phyloP scores from a whole-genome alignment of 2,888 invertebrate species.

The Pollenia angustigena region DNA sequence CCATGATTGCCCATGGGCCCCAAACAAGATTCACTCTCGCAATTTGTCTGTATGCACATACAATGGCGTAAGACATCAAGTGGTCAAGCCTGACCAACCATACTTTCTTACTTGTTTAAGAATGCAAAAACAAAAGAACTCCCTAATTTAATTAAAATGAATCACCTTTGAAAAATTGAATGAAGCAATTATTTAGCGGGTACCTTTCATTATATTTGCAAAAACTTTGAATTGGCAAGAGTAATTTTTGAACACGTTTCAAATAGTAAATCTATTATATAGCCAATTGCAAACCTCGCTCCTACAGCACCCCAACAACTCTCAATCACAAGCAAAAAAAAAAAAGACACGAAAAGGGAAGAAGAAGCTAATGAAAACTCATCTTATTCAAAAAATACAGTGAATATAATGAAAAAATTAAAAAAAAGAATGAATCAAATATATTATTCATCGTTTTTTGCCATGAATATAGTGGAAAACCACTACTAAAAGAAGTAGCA shows the following conservation, averaged over 20 bases:
- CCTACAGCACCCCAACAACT: not conserved
- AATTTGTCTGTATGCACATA: too few relatives aligned
- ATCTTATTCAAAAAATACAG: conserved; percentile 39
- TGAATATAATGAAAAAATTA: conserved; percentile 18
- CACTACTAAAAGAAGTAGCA: conserved; percentile 31
- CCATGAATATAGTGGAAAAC: conserved; percentile 50
- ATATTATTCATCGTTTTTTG: conserved; percentile 59
- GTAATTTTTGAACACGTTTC: conserved; percentile 38
- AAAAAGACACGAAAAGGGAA: not conserved
- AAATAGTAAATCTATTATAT: conserved; percentile 26
- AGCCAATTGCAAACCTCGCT: not conserved
- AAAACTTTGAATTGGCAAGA: not conserved
- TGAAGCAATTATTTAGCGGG: not conserved
- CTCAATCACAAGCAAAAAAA: conserved; percentile 2
- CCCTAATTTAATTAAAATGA: not conserved
- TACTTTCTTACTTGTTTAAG: too few relatives aligned
- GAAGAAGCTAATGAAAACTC: conserved; percentile 40
- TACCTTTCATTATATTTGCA: not conserved
- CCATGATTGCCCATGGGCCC: too few relatives aligned
- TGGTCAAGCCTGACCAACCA: too few relatives aligned
- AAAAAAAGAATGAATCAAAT: conserved; percentile 41
- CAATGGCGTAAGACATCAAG: too few relatives aligned
- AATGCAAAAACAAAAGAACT: too few relatives aligned
- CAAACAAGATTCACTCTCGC: too few relatives aligned
- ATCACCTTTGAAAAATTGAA: not conserved